Evolutionary conservation across 1,140 invertebrate genomes (phyloP), one percentile per base, ranked within the genome.

Genomic region (Meloidogyne hapla): DNA sequence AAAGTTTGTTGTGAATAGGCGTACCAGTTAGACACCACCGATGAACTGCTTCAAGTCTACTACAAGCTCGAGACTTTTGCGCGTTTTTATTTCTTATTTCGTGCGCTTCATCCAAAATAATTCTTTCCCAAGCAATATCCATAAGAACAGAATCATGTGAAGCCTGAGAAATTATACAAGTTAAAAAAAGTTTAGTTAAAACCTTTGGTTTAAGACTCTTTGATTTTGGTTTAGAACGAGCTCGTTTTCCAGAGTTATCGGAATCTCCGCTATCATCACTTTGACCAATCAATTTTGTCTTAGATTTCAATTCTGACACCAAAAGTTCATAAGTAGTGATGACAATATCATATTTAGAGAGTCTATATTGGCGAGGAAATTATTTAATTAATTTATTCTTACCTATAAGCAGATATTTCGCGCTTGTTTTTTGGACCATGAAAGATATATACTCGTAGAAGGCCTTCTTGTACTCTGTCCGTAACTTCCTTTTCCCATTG

Each of bases 71-170:
- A 1, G 93, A 92, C 0, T 91, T 92, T 70, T 91, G 88, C 21
- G 92, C 91, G 88, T 93, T 94, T 83, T 92, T 90, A 89, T 98
- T 98, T 76, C 94, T 91, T 8, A 98, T 92, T 6, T 91, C 89
- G 87, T 98, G 95, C 0, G 93, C 95, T 89, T 98, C 95, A 88
- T 98, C 95, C 12, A 98, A 87, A 78, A 97, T 92, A 15, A 95
- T 91, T 71, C 95, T 89, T 8, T 92, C 90, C 94, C 94, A 98
- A 2, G 88, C 88, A 23, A 95, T 90, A 73, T 90, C 86, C 79
- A 91, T 89, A 26, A 93, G 83, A 18, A 85, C 83, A 26, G 87
- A 84, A 62, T 25, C 33, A 33, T 40, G 42, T 42, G 15, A 61
- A 26, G 28, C 42, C 23, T 71, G 3, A 56, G 38, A 48, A 71